phyloP scores from a whole-genome alignment of 1,140 invertebrate genomes.

The Pararge aegeria region DNA sequence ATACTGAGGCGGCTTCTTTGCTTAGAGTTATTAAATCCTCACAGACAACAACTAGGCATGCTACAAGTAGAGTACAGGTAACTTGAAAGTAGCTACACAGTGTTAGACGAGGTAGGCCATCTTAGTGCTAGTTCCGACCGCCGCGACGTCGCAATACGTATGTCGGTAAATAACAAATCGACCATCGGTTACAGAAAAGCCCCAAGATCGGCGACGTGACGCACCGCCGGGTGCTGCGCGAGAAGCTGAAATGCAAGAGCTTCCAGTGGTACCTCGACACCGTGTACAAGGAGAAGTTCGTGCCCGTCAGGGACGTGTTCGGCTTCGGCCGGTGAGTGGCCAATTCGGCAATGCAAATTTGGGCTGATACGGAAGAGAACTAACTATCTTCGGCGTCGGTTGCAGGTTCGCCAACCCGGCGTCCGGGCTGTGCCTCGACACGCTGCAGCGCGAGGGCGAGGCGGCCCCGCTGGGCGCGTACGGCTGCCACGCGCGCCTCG shows the following conservation, averaged over 20 bases:
- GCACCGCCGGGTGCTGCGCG: constrained; percentile 84
- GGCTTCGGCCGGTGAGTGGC: constrained; percentile 83
- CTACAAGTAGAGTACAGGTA: too few species aligned
- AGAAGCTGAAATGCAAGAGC: constrained; percentile 87
- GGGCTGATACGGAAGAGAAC: background rate
- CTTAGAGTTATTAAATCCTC: too few species aligned
- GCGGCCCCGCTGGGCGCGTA: constrained; percentile 88
- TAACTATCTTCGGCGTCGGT: background rate
- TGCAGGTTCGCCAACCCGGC: constrained; percentile 73
- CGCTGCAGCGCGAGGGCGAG: constrained; percentile 86
- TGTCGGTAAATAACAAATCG: too few species aligned
- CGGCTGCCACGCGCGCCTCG: constrained; percentile 85
- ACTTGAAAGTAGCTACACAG: too few species aligned
- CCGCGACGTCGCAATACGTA: too few species aligned
- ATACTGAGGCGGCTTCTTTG: too few species aligned
- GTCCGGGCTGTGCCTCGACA: constrained; percentile 88
- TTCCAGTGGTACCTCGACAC: constrained; percentile 89
- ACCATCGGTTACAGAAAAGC: constrained; percentile 70
- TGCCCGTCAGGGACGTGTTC: constrained; percentile 89
- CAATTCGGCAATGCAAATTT: background rate
- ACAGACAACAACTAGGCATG: too few species aligned
- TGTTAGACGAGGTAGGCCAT: too few species aligned
- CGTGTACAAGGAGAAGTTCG: constrained; percentile 92
- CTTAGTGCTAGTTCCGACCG: too few species aligned
- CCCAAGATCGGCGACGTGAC: constrained; percentile 85